These are phyloP conservation scores for Ctenodactylus gundi DNA, from an alignment of 2,113 vertebrate genomes.

Conservation along the genomic window DNA sequence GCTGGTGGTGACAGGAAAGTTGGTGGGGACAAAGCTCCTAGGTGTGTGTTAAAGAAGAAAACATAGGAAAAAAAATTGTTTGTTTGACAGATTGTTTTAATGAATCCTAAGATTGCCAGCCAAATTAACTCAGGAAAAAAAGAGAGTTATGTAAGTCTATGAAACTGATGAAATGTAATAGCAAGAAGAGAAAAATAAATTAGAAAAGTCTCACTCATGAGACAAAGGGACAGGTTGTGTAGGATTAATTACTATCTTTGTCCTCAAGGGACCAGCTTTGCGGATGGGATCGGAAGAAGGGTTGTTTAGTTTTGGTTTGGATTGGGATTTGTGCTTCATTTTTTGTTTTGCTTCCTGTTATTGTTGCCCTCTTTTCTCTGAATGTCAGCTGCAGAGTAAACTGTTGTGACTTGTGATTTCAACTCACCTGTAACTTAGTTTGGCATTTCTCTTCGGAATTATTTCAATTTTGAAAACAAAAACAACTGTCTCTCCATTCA, in stretches of 20 bases:
- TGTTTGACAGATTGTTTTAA: background rate
- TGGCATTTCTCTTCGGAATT: background rate
- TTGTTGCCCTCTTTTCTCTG: background rate
- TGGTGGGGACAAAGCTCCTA: background rate
- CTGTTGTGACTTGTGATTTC: background rate
- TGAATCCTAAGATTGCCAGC: background rate
- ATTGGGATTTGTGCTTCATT: background rate
- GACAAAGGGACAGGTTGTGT: background rate
- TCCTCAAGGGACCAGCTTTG: background rate
- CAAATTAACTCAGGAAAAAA: background rate
- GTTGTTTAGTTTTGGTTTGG: background rate
- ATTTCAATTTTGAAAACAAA: background rate
- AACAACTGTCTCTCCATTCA: background rate
- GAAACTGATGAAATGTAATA: background rate
- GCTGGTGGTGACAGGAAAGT: rapidly evolving
- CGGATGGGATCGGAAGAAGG: background rate
- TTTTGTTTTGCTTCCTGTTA: background rate
- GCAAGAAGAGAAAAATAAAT: background rate
- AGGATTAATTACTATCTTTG: background rate
- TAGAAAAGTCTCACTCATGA: background rate
- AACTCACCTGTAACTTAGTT: background rate
- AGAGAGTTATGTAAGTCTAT: background rate
- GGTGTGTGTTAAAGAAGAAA: background rate
- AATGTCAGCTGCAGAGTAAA: background rate
- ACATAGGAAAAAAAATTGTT: background rate